A percentile compares a stretch with the other conserved stretches of the same genome.
phyloP scores from a whole-genome alignment of 2,113 vertebrate species.

The Pelvicachromis taeniatus region DNA sequence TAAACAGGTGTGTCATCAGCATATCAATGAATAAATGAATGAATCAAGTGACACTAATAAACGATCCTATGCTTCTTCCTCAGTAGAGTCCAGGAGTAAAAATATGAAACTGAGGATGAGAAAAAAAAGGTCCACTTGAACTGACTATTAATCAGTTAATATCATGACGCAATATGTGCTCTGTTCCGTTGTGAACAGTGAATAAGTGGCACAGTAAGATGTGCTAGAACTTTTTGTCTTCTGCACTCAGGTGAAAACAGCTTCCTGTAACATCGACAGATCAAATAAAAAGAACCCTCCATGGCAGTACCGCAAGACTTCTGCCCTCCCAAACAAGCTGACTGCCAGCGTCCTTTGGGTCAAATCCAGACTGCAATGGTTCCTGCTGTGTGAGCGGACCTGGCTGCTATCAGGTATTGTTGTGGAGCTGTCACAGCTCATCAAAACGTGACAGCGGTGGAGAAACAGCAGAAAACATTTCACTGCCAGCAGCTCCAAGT shows the following conservation, averaged over 20 bases:
- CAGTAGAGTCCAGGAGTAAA: not conserved
- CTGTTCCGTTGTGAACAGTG: not conserved
- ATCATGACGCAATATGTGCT: not conserved
- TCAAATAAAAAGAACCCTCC: not conserved
- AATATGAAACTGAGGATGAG: not conserved
- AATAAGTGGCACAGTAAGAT: not conserved
- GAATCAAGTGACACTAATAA: not conserved
- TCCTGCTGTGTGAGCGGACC: not conserved
- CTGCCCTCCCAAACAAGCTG: not conserved
- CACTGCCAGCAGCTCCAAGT: not conserved
- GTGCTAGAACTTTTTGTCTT: not conserved
- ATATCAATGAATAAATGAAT: not conserved
- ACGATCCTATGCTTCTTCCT: not conserved
- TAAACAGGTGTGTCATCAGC: not conserved
- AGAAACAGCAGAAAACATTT: not conserved
- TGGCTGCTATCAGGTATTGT: not conserved
- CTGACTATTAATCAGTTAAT: too few species aligned
- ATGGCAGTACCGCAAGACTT: not conserved
- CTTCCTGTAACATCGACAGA: not conserved
- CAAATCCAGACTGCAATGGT: not conserved
- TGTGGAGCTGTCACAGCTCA: constrained; percentile 14
- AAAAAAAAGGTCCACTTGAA: not conserved
- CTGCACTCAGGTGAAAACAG: not conserved
- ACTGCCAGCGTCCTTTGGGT: not conserved
- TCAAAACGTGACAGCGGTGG: constrained; percentile 2